Base-by-base conservation (phyloP, 1,140 invertebrate genomes). In the Apocrypta bakeri region DNA sequence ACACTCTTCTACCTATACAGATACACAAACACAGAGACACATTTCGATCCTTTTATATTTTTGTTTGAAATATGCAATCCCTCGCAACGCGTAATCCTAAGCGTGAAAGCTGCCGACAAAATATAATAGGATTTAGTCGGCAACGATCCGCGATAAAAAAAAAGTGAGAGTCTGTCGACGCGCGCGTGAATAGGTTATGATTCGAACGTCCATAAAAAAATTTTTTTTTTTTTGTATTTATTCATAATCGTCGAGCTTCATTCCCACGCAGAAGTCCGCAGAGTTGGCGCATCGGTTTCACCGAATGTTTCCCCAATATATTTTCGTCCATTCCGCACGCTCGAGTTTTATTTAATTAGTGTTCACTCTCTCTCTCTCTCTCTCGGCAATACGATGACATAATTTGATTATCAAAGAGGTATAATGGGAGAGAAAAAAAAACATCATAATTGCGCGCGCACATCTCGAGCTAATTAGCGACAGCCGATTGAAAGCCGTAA, bases 1-100 rank as follows among this genome's bases (percentile, higher is more conserved):
- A 64, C 63, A 64, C 63, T 6, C 63, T 2, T 64, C 12, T 64
- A 14, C 27, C 48, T 37, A n/a, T 61, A 61, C 81, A 42, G 1
- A 42, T 42, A 12, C 9, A 37, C 9, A 37, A 6, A 37, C 9
- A 37, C 9, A 37, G 3, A 37, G 9, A 42, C 42, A 75, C 79
- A 56, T 79, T 80, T 37, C 81, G 25, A 79, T 84, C 11, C 64
- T 24, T 17, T 12, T 1, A 14, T 69, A 74, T 80, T 84, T 84
- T 86, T 21, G 7, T 77, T 84, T 9, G 1, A 24, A 77, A 64
- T 82, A 63, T 64, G 27, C 75, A 81, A 82, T 84, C 76, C 66
- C 64, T 37, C 33, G 33, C 33, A n/a, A 33, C 64, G 80, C 40
- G 80, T 84, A 66, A 74, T 81, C 61, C 71, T 74, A 81, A 81